Conservation (phyloP, 2,888 invertebrate genomes). For the Invenusta paracnida region DNA sequence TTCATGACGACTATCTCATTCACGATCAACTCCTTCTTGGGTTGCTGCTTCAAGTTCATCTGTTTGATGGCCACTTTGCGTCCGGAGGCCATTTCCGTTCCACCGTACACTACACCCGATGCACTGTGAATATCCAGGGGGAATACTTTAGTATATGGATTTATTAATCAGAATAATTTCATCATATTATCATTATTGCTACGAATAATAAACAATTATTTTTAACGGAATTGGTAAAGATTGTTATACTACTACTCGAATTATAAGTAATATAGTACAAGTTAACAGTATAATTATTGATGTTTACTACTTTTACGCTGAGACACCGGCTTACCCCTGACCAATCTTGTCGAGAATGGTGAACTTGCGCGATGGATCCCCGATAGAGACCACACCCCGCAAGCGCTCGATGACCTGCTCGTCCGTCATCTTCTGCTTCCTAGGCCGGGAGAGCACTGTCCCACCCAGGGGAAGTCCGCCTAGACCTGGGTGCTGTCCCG, state of each 20-base stretch:
- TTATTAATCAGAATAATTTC: too few relatives aligned
- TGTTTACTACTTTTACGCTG: too few relatives aligned
- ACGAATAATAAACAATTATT: too few relatives aligned
- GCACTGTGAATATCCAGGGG: constrained; percentile 38
- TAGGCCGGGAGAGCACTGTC: neutral
- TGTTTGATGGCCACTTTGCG: constrained; percentile 84
- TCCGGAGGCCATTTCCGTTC: constrained; percentile 28
- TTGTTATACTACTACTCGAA: too few relatives aligned
- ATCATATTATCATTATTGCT: too few relatives aligned
- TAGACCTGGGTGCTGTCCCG: too few relatives aligned
- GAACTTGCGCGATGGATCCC: constrained; percentile 47
- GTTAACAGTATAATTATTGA: too few relatives aligned
- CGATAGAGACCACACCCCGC: constrained; percentile 54
- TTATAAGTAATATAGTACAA: too few relatives aligned
- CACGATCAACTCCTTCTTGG: constrained; percentile 87
- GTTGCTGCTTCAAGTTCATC: constrained; percentile 87
- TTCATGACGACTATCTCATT: constrained; percentile 72
- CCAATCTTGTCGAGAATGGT: constrained; percentile 48
- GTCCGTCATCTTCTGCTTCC: constrained; percentile 66
- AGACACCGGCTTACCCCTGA: constrained; percentile 49
- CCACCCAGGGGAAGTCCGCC: neutral
- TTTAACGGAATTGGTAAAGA: too few relatives aligned
- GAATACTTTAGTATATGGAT: too few relatives aligned
- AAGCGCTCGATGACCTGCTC: constrained; percentile 74
- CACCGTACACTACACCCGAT: constrained; percentile 43